Evolutionary conservation across 2,888 invertebrate genomes (phyloP).

Genomic region (Salticus scenicus): DNA sequence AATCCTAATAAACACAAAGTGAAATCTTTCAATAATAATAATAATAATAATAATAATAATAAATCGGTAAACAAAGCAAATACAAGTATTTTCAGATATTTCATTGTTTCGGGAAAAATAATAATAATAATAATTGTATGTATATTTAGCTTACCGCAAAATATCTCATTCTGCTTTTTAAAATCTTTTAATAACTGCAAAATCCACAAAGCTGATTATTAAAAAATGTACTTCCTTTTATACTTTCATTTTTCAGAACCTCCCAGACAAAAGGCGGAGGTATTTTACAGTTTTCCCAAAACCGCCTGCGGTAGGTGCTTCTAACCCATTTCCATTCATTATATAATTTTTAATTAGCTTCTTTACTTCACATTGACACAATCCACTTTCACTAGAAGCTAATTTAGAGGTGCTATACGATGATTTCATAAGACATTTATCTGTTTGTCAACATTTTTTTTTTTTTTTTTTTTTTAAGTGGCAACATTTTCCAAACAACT

Average conservation of each 20-base stretch:
- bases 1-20: too few species aligned
- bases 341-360: not conserved
- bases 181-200: not conserved
- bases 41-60: too few species aligned
- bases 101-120: too few species aligned
- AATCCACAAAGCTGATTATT: not conserved
- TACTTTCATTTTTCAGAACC: conserved; percentile 19
- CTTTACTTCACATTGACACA: not conserved
- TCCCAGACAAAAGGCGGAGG: conserved; percentile 41
- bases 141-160: conserved; percentile 29
- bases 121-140: too few species aligned
- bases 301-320: conserved; percentile 35
- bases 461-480: too few species aligned
- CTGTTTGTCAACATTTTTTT: too few species aligned
- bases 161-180: conserved; percentile 21
- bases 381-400: not conserved
- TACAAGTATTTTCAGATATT: too few species aligned
- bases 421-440: not conserved
- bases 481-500: not conserved
- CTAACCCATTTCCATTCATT: conserved; percentile 45
- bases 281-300: conserved; percentile 27
- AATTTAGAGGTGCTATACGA: not conserved
- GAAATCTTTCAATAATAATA: too few species aligned
- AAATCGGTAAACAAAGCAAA: too few species aligned
- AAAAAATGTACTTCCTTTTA: conserved; percentile 19